phyloP scores from a whole-genome alignment of 2,888 invertebrate species.

The Pseudolycoriella hygida region DNA sequence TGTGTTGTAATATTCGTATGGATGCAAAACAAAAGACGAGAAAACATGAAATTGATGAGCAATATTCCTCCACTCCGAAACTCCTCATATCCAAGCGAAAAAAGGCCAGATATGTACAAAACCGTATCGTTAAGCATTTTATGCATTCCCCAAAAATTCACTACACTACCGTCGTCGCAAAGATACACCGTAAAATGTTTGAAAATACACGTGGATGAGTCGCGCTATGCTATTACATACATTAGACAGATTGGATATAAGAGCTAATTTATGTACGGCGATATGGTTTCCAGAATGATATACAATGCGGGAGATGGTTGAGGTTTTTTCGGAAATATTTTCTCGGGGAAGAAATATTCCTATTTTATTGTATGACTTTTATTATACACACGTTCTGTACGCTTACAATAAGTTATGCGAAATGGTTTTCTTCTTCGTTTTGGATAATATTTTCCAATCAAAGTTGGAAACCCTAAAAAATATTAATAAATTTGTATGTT shows the following conservation, averaged over 20 bases:
- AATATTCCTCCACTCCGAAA: neutral
- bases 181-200: too few relatives aligned
- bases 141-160: too few relatives aligned
- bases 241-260: too few relatives aligned
- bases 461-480: conserved; percentile 8
- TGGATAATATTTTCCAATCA: conserved; percentile 7
- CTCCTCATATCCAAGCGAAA: too few relatives aligned
- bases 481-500: conserved; percentile 1
- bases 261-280: neutral
- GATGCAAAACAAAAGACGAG: conserved; percentile 3
- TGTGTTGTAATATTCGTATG: neutral
- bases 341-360: neutral
- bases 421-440: too few relatives aligned
- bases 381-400: too few relatives aligned
- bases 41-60: conserved; percentile 6
- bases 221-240: too few relatives aligned
- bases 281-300: neutral
- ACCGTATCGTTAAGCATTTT: neutral
- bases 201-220: too few relatives aligned
- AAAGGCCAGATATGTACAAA: neutral
- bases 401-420: too few relatives aligned
- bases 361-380: too few relatives aligned
- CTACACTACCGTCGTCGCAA: too few relatives aligned
- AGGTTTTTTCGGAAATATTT: conserved; percentile 1
- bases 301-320: neutral